Percentiles rank a stretch among this genome's conserved stretches.
phyloP scores from a whole-genome alignment of 2,888 invertebrate genomes.

The Notodonta dromedarius region DNA sequence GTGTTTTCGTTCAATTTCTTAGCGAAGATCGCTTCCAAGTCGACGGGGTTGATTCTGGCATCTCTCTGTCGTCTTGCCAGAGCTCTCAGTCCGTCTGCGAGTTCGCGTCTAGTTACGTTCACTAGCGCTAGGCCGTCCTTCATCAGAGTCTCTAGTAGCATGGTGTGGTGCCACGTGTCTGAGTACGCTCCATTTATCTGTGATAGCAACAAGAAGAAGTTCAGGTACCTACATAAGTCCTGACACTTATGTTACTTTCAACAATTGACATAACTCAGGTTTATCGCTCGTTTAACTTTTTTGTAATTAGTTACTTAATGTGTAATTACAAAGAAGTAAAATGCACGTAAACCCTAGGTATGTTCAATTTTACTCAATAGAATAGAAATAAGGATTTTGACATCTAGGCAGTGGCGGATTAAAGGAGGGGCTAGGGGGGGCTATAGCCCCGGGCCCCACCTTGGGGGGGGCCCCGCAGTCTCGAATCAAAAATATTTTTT shows the following conservation, averaged over 20 bases:
- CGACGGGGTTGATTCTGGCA: slow-evolving; percentile 62
- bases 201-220: not conserved
- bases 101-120: slow-evolving; percentile 80
- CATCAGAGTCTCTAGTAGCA: slow-evolving; percentile 75
- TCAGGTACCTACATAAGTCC: no score
- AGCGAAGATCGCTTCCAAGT: slow-evolving; percentile 67
- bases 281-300: not conserved
- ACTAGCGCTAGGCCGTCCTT: slow-evolving; percentile 79
- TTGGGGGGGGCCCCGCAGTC: no score
- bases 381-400: slow-evolving; percentile 3
- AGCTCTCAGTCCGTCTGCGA: slow-evolving; percentile 79
- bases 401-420: no score
- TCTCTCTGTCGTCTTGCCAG: slow-evolving; percentile 72
- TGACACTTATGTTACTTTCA: no score
- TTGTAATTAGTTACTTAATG: no score
- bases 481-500: no score
- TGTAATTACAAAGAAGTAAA: no score
- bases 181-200: slow-evolving; percentile 86
- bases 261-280: not conserved
- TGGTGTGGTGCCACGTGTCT: slow-evolving; percentile 84
- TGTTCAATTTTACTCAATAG: not conserved
- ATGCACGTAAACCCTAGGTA: no score
- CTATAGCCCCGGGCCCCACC: no score
- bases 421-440: no score
- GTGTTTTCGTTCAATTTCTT: slow-evolving; percentile 70